Conservation (phyloP, 2,113 vertebrate genomes). For the Budorcas taxicolor region DNA sequence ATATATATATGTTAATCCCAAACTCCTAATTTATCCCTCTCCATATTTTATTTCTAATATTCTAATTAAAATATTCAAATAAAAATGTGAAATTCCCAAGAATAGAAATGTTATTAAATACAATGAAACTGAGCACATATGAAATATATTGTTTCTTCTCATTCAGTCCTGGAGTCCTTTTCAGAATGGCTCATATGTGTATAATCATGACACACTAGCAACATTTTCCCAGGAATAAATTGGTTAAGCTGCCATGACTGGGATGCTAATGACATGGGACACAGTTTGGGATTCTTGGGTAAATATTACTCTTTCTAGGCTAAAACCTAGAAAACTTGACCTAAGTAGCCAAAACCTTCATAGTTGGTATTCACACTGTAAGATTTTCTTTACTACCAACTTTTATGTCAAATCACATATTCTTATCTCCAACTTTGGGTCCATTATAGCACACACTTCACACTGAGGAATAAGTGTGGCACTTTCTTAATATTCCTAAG, state of each 20-base stretch:
- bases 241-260: neutral
- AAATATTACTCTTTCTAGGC: neutral
- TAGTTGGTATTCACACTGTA: neutral
- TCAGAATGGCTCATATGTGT: neutral
- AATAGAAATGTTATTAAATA: neutral
- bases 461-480: neutral
- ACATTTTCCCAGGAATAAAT: neutral
- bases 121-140: neutral
- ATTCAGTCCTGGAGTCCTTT: neutral
- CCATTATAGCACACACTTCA: neutral
- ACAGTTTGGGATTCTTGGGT: neutral
- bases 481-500: neutral
- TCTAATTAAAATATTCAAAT: neutral
- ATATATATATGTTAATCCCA: neutral
- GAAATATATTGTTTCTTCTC: neutral
- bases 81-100: neutral
- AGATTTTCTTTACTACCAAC: neutral
- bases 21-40: neutral
- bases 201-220: neutral
- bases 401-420: neutral
- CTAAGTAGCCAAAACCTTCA: neutral
- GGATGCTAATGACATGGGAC: neutral
- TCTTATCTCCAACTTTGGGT: neutral
- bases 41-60: neutral
- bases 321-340: neutral